These are phyloP conservation scores for Barnardius zonarius DNA, from an alignment of 2,113 vertebrate species.

Conservation along the genomic window DNA sequence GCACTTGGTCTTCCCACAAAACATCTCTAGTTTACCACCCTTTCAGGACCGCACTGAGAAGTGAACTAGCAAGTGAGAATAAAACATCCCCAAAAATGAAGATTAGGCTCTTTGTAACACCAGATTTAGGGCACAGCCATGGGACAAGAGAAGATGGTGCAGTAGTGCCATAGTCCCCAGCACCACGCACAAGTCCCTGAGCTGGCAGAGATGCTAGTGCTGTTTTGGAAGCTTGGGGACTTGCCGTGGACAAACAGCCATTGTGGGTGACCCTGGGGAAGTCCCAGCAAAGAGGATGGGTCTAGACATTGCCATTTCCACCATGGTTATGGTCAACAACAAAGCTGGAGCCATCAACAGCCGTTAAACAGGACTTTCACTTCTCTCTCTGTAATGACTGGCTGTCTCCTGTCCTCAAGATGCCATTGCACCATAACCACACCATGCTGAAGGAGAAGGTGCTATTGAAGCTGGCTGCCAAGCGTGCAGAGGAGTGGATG, in stretches of 20 bases:
- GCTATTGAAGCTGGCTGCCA: accelerated
- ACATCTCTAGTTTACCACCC: not conserved
- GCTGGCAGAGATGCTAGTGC: not conserved
- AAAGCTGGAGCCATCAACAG: not conserved
- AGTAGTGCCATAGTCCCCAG: not conserved
- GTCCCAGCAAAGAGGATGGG: not conserved
- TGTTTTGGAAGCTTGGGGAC: not conserved
- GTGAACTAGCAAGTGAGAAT: not conserved
- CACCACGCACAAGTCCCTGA: not conserved
- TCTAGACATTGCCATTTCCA: not conserved
- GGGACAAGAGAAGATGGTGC: not conserved
- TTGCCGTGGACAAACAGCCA: not conserved
- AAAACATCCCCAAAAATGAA: not conserved
- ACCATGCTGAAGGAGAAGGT: not conserved
- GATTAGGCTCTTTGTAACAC: not conserved
- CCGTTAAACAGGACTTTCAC: not conserved
- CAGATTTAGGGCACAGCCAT: not conserved
- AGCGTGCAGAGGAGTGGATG: not conserved
- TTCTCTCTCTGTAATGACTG: not conserved
- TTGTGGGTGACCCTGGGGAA: not conserved
- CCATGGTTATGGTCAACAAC: not conserved
- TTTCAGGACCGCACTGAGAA: not conserved
- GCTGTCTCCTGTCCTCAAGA: not conserved
- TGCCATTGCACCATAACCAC: not conserved
- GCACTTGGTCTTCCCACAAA: not conserved